Percentiles rank a stretch among this genome's conserved stretches.
These are phyloP conservation scores for Carassius gibelio DNA, from an alignment of 2,113 vertebrate genomes.

Conservation along the genomic window DNA sequence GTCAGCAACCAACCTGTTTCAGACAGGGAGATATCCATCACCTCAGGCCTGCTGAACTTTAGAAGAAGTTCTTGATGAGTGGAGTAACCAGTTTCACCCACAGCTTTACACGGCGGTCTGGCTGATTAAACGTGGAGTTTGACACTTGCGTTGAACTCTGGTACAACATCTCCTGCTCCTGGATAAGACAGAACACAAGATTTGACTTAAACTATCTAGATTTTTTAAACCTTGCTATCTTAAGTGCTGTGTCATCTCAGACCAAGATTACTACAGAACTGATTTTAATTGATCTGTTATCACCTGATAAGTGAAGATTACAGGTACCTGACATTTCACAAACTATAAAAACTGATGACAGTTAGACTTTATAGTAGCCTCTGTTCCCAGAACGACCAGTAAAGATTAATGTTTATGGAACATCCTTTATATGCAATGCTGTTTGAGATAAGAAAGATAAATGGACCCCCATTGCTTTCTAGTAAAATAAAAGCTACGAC, in stretches of 20 bases:
- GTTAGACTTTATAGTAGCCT: neutral
- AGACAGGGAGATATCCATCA: constrained; percentile 11
- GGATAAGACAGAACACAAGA: constrained; percentile 15
- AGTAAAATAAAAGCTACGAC: neutral
- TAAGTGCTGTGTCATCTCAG: constrained; percentile 39
- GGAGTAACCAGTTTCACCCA: constrained; percentile 97
- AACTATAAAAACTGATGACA: neutral
- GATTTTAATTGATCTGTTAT: neutral
- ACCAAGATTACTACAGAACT: neutral
- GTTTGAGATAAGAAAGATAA: neutral
- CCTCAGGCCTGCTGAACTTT: constrained; percentile 44
- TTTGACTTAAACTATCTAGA: neutral
- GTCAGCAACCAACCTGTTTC: constrained; percentile 18
- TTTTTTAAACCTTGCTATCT: neutral
- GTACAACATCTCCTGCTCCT: constrained; percentile 93
- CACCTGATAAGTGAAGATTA: neutral
- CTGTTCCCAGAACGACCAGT: neutral
- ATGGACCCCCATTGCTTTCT: too few species aligned
- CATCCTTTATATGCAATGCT: neutral
- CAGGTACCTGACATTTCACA: neutral
- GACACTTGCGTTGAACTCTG: constrained; percentile 81
- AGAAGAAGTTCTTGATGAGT: constrained; percentile 98
- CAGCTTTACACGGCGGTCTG: constrained; percentile 86
- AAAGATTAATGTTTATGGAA: neutral
- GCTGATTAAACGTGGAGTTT: constrained; percentile 85